Conservation (phyloP, 2,113 vertebrate species). For the Amphiprion ocellaris region DNA sequence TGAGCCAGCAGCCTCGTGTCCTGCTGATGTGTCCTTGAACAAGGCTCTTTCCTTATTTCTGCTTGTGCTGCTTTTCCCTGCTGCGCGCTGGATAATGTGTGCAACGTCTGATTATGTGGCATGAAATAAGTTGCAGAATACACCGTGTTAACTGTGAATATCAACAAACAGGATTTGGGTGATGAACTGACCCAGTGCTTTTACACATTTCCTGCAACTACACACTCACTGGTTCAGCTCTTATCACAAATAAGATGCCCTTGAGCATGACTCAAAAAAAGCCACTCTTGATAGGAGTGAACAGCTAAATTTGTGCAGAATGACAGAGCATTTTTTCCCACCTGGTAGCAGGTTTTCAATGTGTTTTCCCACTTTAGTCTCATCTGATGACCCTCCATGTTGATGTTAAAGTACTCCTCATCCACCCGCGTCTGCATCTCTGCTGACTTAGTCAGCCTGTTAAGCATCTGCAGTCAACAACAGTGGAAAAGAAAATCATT, state of each 20-base stretch:
- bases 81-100: background rate
- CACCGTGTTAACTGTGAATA: background rate
- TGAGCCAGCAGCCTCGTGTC: background rate
- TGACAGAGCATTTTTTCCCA: conserved; percentile 39
- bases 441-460: conserved; percentile 90
- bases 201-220: conserved; percentile 12
- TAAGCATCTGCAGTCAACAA: conserved; percentile 84
- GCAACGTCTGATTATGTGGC: background rate
- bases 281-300: conserved; percentile 1
- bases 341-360: conserved; percentile 90
- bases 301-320: conserved; percentile 18
- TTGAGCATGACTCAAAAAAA: conserved; percentile 25
- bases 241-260: conserved; percentile 8
- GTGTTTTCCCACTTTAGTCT: conserved; percentile 91
- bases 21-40: background rate
- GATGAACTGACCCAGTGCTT: background rate
- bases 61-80: background rate
- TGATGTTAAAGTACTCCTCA: conserved; percentile 90
- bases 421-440: conserved; percentile 86
- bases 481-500: background rate
- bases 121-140: background rate
- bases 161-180: too few species aligned
- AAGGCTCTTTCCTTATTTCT: background rate
- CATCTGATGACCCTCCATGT: conserved; percentile 87
- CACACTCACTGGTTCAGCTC: conserved; percentile 18